Conservation (phyloP, 2,113 vertebrate species). For the Mesocricetus auratus region DNA sequence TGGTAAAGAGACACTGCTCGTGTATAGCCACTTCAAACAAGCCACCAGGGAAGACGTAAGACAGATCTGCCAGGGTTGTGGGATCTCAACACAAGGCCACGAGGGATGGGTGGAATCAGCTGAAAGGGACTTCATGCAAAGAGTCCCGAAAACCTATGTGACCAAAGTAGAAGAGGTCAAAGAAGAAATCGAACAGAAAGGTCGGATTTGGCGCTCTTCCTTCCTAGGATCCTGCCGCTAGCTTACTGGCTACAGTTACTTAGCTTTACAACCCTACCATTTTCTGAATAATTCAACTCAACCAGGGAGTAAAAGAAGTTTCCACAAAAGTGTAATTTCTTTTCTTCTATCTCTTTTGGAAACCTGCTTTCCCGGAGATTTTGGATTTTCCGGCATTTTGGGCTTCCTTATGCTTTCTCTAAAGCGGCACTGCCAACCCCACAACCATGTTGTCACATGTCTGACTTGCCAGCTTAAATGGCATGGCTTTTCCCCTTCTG, state of each 20-base stretch:
- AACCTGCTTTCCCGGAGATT: not conserved
- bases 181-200: not conserved
- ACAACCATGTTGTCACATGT: not conserved
- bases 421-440: not conserved
- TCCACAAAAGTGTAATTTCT: not conserved
- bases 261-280: not conserved
- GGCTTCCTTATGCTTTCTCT: not conserved
- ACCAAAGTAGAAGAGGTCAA: not conserved
- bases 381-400: not conserved
- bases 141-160: not conserved
- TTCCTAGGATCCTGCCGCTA: not conserved
- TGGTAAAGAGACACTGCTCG: too few species aligned
- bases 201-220: not conserved
- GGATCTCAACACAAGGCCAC: too few species aligned
- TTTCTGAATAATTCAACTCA: not conserved
- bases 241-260: not conserved
- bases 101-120: slow-evolving; percentile 93
- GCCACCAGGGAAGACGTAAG: too few species aligned
- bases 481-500: not conserved
- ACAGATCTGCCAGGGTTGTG: too few species aligned
- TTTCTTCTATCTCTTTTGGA: not conserved
- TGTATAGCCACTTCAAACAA: too few species aligned
- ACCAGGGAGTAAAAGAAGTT: not conserved
- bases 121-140: slow-evolving; percentile 88
- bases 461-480: not conserved